Evolutionary conservation across 2,113 vertebrate species (phyloP).

Genomic region (Istiophorus platypterus): DNA sequence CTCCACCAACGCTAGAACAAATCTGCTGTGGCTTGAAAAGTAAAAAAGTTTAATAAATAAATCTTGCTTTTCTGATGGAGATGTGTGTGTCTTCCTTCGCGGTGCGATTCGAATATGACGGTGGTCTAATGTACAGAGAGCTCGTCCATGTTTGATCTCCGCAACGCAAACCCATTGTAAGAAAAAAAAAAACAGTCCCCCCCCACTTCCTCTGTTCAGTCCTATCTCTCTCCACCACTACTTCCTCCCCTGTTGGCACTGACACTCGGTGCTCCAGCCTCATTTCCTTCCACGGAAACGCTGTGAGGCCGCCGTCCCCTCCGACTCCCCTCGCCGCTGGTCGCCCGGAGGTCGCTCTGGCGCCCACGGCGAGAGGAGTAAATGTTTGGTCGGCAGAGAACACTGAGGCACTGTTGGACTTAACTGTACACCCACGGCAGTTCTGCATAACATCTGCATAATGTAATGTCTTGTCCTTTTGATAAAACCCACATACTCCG

Average conservation of each 20-base stretch:
- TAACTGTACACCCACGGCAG: conserved; percentile 8
- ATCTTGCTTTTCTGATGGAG: conserved; percentile 5
- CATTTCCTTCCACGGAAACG: conserved; percentile 1
- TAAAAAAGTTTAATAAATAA: neutral
- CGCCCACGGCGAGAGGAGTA: no score
- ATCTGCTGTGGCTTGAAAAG: neutral
- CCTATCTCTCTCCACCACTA: conserved; percentile 9
- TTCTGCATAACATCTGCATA: no score
- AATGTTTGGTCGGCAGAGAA: neutral
- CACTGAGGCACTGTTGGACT: neutral
- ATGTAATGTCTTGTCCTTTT: neutral
- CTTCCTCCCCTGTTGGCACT: conserved; percentile 16
- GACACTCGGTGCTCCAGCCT: neutral
- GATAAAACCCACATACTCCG: no score
- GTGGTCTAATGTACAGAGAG: neutral
- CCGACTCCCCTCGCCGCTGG: neutral
- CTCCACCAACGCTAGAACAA: neutral
- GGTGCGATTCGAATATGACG: neutral
- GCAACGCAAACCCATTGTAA: no score
- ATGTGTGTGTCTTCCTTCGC: conserved; percentile 2
- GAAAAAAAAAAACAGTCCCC: no score
- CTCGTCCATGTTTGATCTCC: no score
- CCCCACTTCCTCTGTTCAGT: neutral
- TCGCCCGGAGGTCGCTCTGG: neutral
- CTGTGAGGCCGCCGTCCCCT: neutral